Conservation (phyloP, 2,113 vertebrate species). For the Osmerus mordax region DNA sequence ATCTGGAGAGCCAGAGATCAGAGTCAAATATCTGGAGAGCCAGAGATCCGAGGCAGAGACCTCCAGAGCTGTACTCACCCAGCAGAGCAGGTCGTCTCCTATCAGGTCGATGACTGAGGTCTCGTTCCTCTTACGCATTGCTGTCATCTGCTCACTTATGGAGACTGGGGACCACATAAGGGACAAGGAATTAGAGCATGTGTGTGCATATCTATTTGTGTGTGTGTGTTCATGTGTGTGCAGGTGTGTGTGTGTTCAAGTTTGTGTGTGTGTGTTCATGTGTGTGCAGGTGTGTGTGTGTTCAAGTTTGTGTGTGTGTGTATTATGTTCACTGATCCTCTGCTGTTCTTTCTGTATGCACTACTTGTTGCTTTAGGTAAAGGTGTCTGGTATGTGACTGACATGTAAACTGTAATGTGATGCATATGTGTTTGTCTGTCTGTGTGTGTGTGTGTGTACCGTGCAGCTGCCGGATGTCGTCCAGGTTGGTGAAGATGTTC, state of each 20-base stretch:
- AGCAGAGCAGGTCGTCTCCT: slow-evolving; percentile 90
- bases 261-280: no score
- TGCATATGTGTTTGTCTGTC: neutral
- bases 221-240: no score
- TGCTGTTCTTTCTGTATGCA: neutral
- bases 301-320: no score
- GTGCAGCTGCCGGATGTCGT: slow-evolving; percentile 92
- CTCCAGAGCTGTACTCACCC: slow-evolving; percentile 78
- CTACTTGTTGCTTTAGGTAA: no score
- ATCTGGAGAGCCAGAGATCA: no score
- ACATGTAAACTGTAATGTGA: no score
- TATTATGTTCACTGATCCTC: no score
- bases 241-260: no score
- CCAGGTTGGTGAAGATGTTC: slow-evolving; percentile 94
- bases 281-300: no score
- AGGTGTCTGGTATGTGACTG: neutral
- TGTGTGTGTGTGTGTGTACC: slow-evolving; percentile 62
- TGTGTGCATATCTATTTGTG: neutral
- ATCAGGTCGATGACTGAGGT: slow-evolving; percentile 91
- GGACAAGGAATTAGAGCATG: neutral
- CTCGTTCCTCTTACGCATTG: slow-evolving; percentile 89
- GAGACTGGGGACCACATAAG: slow-evolving; percentile 72
- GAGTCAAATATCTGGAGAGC: no score
- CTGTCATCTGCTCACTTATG: slow-evolving; percentile 89
- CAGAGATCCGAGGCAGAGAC: no score